Conservation (phyloP, 2,797 vertebrate genomes). For the Epinephelus malabaricus region DNA sequence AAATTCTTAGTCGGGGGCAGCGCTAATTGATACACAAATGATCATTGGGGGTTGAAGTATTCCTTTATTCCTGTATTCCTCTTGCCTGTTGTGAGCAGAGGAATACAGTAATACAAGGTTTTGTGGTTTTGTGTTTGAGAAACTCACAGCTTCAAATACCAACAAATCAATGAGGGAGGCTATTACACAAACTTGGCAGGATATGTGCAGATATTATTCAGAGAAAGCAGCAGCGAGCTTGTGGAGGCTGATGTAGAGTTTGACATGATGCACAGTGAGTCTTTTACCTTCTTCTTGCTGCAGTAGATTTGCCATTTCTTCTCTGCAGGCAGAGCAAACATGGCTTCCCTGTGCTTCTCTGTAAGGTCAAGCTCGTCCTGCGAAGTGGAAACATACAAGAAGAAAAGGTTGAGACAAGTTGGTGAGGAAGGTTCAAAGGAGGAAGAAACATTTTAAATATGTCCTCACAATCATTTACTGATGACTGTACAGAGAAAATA, state of each 20-base stretch:
- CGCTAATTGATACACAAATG: no score
- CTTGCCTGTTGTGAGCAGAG: constrained; percentile 37
- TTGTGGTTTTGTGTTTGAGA: constrained; percentile 18
- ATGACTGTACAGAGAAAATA: constrained; percentile 11
- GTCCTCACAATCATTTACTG: constrained; percentile 20
- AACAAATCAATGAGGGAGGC: constrained; percentile 46
- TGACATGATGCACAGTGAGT: constrained; percentile 8
- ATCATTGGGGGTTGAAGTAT: no score
- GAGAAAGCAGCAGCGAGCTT: not conserved
- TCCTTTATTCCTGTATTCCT: constrained; percentile 11
- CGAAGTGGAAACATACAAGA: constrained; percentile 8
- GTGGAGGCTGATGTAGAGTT: constrained; percentile 17
- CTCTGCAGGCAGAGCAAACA: constrained; percentile 98
- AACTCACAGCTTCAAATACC: constrained; percentile 38
- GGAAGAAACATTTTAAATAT: not conserved
- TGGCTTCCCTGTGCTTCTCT: constrained; percentile 99
- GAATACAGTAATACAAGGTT: constrained; percentile 9
- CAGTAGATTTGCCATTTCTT: constrained; percentile 99
- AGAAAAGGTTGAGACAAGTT: constrained; percentile 15
- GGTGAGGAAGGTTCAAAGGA: constrained; percentile 7
- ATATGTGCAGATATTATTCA: constrained; percentile 23
- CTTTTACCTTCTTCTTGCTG: constrained; percentile 98
- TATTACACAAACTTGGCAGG: constrained; percentile 45
- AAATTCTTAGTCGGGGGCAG: no score
- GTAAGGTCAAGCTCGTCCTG: constrained; percentile 99